Conservation (phyloP, 2,797 vertebrate species). For the Platyrinchus mystaceus region DNA sequence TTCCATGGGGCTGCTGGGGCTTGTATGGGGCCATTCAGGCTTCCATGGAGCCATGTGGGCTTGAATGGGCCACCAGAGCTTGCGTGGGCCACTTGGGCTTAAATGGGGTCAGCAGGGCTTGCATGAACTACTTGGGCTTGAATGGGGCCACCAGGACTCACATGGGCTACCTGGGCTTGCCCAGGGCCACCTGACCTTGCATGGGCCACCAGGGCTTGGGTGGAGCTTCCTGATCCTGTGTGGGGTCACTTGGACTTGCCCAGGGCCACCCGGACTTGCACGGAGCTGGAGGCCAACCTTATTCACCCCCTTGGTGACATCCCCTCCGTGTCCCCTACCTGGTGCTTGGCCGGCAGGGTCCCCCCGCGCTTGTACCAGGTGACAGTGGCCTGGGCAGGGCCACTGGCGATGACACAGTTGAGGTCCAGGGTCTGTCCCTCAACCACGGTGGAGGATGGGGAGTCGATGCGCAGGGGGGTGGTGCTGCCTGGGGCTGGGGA, state of each 20-base stretch:
- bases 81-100: not conserved
- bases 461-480: conserved; percentile 84
- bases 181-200: not conserved
- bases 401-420: not conserved
- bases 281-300: accelerated
- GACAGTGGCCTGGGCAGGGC: not conserved
- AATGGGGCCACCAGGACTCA: too few relatives aligned
- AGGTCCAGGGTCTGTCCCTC: conserved; percentile 55
- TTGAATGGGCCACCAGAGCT: not conserved
- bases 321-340: not conserved
- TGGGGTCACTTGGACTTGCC: not conserved
- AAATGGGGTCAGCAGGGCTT: not conserved
- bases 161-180: not conserved
- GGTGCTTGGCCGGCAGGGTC: not conserved
- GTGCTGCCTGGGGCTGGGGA: conserved; percentile 17
- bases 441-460: conserved; percentile 78
- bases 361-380: conserved; percentile 5
- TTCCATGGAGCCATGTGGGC: accelerated
- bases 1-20: not conserved
- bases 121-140: too few relatives aligned
- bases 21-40: not conserved
- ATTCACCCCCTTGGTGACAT: not conserved
- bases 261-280: not conserved
- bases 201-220: not conserved
- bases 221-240: not conserved